Percentiles rank a stretch among this genome's conserved stretches.
Conservation (phyloP, 2,888 invertebrate genomes). For the Thymelicus acteon region DNA sequence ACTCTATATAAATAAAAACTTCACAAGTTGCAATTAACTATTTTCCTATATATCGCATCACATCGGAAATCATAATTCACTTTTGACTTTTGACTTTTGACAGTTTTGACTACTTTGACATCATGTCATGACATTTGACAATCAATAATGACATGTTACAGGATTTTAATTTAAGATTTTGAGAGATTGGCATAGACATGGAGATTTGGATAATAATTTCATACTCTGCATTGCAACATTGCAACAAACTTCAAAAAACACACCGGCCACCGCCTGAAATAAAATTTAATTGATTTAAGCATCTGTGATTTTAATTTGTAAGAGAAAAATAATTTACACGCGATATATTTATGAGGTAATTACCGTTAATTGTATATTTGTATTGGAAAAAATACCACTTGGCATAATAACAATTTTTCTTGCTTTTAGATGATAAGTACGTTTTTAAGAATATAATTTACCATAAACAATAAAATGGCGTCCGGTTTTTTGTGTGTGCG, state of each 20-base stretch:
- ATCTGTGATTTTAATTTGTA: too few species aligned
- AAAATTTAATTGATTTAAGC: too few species aligned
- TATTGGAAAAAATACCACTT: not conserved
- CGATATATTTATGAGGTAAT: too few species aligned
- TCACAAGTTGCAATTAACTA: not conserved
- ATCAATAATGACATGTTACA: not conserved
- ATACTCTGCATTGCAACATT: too few species aligned
- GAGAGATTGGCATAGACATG: too few species aligned
- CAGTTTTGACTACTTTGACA: conserved; percentile 3
- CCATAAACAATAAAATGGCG: conserved; percentile 85
- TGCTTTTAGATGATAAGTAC: conserved; percentile 22
- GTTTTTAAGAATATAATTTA: conserved; percentile 44
- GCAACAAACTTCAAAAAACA: too few species aligned
- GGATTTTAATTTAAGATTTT: too few species aligned
- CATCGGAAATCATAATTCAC: not conserved
- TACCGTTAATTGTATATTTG: too few species aligned
- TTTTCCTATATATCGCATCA: not conserved
- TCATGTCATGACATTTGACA: conserved; percentile 23
- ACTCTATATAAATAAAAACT: conserved; percentile 11
- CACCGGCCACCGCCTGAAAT: too few species aligned
- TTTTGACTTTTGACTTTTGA: not conserved
- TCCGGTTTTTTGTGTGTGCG: conserved; percentile 83
- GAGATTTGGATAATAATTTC: too few species aligned
- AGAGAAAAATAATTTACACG: too few species aligned
- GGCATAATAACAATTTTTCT: conserved; percentile 1